Evolutionary conservation across 2,113 vertebrate species (phyloP).

Genomic region (Anseranas semipalmata): DNA sequence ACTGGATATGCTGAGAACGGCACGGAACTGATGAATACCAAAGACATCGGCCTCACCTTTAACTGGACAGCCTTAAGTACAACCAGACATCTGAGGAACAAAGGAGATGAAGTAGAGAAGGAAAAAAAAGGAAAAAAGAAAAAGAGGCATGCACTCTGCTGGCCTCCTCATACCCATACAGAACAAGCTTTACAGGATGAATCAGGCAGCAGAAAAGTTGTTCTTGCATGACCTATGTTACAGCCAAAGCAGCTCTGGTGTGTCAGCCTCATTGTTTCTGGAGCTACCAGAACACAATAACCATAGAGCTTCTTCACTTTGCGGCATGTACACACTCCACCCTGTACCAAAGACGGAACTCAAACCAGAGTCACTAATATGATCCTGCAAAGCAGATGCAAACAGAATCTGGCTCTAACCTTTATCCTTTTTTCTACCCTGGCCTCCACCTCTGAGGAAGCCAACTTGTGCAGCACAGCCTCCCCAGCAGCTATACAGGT

Average conservation of each 20-base stretch:
- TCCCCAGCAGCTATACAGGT: background rate
- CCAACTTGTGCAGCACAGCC: background rate
- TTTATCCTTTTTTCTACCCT: background rate
- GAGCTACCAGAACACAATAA: slow-evolving; percentile 54
- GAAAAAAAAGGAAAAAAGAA: background rate
- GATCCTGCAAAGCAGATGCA: background rate
- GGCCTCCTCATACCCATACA: background rate
- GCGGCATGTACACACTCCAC: background rate
- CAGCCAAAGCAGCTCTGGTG: slow-evolving; percentile 18
- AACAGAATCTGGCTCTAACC: background rate
- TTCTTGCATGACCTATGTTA: background rate
- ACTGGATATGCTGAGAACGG: background rate
- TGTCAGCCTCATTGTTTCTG: slow-evolving; percentile 44
- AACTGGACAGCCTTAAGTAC: slow-evolving; percentile 4
- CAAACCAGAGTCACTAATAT: background rate
- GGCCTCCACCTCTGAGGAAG: background rate
- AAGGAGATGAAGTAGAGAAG: background rate
- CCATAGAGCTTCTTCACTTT: background rate
- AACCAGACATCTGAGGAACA: background rate
- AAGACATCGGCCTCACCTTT: background rate
- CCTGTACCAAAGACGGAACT: background rate
- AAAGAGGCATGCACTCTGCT: background rate
- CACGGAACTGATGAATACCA: background rate
- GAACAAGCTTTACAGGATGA: background rate
- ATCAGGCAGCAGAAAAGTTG: background rate